Evolutionary conservation across 2,888 invertebrate species (phyloP).

Genomic region (Saturnia pavonia): DNA sequence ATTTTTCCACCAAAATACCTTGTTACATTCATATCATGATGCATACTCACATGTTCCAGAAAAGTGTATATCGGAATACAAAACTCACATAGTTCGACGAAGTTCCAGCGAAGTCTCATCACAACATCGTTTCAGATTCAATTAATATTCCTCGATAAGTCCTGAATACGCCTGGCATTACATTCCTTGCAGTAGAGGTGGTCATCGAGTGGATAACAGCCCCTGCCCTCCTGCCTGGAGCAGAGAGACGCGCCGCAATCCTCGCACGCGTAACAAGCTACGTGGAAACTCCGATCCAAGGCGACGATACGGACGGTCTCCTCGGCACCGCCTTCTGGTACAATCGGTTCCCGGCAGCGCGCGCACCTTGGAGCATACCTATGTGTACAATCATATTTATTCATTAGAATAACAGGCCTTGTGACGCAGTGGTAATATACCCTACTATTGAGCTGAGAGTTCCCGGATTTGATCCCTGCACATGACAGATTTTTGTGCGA

Average conservation of each 20-base stretch:
- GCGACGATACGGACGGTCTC: conserved; percentile 99
- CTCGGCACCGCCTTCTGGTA: conserved; percentile 97
- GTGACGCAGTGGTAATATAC: too few relatives aligned
- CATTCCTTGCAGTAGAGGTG: conserved; percentile 98
- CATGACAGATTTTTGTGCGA: too few relatives aligned
- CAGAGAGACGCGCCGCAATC: conserved; percentile 96
- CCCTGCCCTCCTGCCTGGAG: conserved; percentile 95
- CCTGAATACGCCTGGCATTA: conserved; percentile 96
- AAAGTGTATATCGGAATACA: not conserved
- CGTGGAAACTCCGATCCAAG: conserved; percentile 97
- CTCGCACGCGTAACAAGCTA: conserved; percentile 97
- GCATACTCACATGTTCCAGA: not conserved
- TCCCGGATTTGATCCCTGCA: too few relatives aligned
- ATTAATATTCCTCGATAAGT: conserved; percentile 86
- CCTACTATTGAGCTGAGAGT: too few relatives aligned
- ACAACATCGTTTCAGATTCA: conserved; percentile 30
- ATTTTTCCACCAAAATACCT: too few relatives aligned
- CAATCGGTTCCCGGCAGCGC: conserved; percentile 96
- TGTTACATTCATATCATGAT: too few relatives aligned
- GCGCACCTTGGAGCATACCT: conserved; percentile 98
- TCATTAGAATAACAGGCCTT: too few relatives aligned
- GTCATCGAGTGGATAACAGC: conserved; percentile 98
- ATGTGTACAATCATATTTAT: not conserved
- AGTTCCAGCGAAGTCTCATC: not conserved
- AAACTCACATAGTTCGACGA: not conserved